Base-by-base conservation (phyloP, 1,140 invertebrate species). In the Archivesica marissinica region DNA sequence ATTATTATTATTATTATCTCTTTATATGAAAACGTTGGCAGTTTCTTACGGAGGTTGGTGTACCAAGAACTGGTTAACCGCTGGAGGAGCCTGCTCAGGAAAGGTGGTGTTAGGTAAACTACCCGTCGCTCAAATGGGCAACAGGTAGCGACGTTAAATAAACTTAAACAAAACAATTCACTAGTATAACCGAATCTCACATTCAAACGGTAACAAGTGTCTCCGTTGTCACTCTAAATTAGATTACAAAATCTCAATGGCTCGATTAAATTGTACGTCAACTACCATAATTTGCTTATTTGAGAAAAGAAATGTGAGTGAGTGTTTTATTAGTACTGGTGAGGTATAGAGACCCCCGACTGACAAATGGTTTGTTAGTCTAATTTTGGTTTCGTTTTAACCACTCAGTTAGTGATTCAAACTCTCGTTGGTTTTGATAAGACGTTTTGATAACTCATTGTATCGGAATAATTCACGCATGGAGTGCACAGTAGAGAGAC, bases 331-430 rank as follows among this genome's bases (percentile, higher is more conserved):
- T 66, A 44, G 30, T 25, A 41, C 33, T 33, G 33, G 41, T 66
- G 56, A 33, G 39, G 28, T 38, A 15, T 41, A n/a, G 15, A 11
- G 56, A 41, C 41, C 56, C 23, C 59, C 3, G 11, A 50, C 77
- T 44, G 77, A n/a, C n/a, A 66, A 20, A 47, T 44, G n/a, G 33
- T 50, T 79, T 79, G 56, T 59, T 79, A 64, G 54, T 64, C 56
- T 64, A 79, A 79, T 79, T 79, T 79, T 33, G 77, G 77, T 79
- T 79, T 79, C 77, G 77, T 79, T 79, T 79, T 79, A 79, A 79
- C 56, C 61, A 66, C 77, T 79, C 56, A 64, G 25, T 47, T 41
- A 39, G 30, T 54, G 28, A 50, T 47, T 79, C 39, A 44, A 66
- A 41, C 17, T 25, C 20, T 66, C 23, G 38, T 35, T 64, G 59